These are phyloP conservation scores for Agrenia bidenticulata DNA, from an alignment of 2,888 invertebrate genomes.

Conservation along the genomic window DNA sequence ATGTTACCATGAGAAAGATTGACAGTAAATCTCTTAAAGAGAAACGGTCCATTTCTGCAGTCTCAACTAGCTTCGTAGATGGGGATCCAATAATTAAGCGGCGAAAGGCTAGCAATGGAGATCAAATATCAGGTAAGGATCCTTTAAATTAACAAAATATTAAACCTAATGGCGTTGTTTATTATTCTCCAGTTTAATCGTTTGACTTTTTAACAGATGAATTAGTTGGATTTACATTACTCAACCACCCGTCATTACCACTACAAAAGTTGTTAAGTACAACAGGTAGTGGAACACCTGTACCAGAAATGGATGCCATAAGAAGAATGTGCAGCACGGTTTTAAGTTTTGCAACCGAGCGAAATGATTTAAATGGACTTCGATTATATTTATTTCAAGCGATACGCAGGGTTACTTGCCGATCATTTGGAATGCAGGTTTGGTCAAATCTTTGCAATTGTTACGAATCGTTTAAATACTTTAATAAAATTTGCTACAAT, in stretches of 20 bases:
- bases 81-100: conserved; percentile 28
- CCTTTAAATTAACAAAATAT: not conserved
- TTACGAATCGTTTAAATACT: not conserved
- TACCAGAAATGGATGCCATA: conserved; percentile 54
- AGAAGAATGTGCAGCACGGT: conserved; percentile 73
- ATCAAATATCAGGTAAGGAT: conserved; percentile 38
- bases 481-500: conserved; percentile 7
- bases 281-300: conserved; percentile 57
- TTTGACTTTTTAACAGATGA: conserved; percentile 27
- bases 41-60: conserved; percentile 33
- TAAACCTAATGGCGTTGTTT: not conserved
- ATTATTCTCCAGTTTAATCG: too few species aligned
- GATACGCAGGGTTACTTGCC: conserved; percentile 65
- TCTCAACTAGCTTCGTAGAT: conserved; percentile 39
- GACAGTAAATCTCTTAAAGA: conserved; percentile 33
- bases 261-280: conserved; percentile 72
- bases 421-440: conserved; percentile 85
- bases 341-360: conserved; percentile 79
- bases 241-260: conserved; percentile 86
- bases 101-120: conserved; percentile 51
- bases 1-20: conserved; percentile 26
- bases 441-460: conserved; percentile 12
- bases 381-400: conserved; percentile 86
- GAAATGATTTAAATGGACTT: conserved; percentile 80
- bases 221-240: conserved; percentile 66